Base-by-base conservation (phyloP, 2,113 vertebrate species). In the Terrapene triunguis region DNA sequence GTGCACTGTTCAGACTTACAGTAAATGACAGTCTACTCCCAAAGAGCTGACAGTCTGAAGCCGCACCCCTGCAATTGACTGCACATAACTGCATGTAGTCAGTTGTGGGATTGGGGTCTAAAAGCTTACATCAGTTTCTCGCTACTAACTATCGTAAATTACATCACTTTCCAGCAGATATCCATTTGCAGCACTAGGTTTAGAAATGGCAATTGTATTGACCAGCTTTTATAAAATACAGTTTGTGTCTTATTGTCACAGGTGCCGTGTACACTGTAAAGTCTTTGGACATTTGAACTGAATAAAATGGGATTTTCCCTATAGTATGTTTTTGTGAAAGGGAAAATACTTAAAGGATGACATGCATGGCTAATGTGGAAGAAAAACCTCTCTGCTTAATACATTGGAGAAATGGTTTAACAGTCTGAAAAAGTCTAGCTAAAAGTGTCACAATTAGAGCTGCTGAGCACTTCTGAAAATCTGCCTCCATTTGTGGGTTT, bases 161-260 rank as follows among this genome's bases (percentile, higher is more conserved):
- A 10, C 10, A 2, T 89, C 29, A 29, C 7, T 81, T 81, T 85
- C 13, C n/a, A 62, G 17, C 4, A 42, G 79, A 85, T 24, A 17
- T 69, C 24, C 84, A 85, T 72, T 74, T 27, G 3, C 72, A 42
- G 53, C 4, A 5, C 1, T 47, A 3, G 8, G 32, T 16, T 86
- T 53, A 90, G 27, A 81, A 89, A 5, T 85, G 44, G 19, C 65
- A 79, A 83, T 47, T 55, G 14, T 54, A 29, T 48, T 54, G 5
- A 16, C 1, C 1, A 4, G 76, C 82, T 87, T 25, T 50, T 90
- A 0, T 62, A 38, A 88, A 88, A 5, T 27, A 72, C 3, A 83
- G 50, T 19, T 57, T 89, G 54, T 19, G 5, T 72, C n/a, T 0
- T 0, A 27, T 93, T 89, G 42, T 48, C 22, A 25, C 0, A 1